These are phyloP conservation scores for Geophilus truncorum DNA, from an alignment of 2,888 invertebrate genomes.

Conservation along the genomic window DNA sequence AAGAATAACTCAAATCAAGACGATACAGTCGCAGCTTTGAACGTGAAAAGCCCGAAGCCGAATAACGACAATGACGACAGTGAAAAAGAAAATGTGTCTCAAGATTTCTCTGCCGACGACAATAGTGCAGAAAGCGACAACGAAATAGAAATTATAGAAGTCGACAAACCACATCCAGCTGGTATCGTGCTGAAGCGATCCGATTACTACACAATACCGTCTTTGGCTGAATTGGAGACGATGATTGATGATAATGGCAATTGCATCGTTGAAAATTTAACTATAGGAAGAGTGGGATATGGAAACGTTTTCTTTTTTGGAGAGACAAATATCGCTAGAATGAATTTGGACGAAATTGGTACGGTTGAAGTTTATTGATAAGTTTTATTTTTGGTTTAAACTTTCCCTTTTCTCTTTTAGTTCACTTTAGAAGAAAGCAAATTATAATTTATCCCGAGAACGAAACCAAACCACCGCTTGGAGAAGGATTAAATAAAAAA, in stretches of 20 bases:
- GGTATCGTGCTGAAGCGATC: conserved; percentile 69
- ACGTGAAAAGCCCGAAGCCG: background rate
- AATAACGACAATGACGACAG: conserved; percentile 37
- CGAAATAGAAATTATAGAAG: background rate
- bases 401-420: conserved; percentile 50
- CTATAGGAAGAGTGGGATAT: conserved; percentile 81
- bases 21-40: conserved; percentile 34
- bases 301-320: conserved; percentile 85
- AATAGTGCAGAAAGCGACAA: conserved; percentile 6
- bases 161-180: conserved; percentile 58
- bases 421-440: conserved; percentile 90
- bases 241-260: conserved; percentile 65
- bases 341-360: conserved; percentile 83
- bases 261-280: conserved; percentile 79
- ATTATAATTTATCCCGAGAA: conserved; percentile 89
- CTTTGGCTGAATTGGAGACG: conserved; percentile 69
- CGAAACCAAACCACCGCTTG: conserved; percentile 80
- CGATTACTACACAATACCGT: conserved; percentile 90
- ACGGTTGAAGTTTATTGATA: conserved; percentile 41
- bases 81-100: conserved; percentile 43
- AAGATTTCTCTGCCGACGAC: conserved; percentile 28
- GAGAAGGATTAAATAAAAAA: conserved; percentile 78
- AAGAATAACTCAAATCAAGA: conserved; percentile 3
- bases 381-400: background rate
- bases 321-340: conserved; percentile 72